These are phyloP conservation scores for Tragelaphus strepsiceros DNA, from an alignment of 2,113 vertebrate species.

Conservation along the genomic window DNA sequence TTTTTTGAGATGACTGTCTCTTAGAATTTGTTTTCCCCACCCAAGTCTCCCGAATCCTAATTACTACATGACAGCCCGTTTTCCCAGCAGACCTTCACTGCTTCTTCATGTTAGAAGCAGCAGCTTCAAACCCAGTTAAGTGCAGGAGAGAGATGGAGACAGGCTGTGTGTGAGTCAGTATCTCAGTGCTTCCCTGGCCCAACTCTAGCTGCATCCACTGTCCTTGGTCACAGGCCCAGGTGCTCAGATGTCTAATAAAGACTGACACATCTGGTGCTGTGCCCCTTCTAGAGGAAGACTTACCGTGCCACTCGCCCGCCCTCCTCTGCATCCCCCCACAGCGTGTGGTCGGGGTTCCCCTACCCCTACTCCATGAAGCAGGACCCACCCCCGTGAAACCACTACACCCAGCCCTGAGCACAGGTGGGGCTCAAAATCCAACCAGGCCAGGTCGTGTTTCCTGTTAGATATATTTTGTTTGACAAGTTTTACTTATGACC, in stretches of 20 bases:
- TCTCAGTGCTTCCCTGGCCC: not conserved
- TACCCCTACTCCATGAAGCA: not conserved
- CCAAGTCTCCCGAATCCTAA: not conserved
- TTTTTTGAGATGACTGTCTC: not conserved
- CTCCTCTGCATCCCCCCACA: not conserved
- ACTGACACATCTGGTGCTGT: not conserved
- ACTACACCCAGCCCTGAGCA: not conserved
- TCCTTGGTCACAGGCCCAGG: not conserved
- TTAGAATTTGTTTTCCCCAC: not conserved
- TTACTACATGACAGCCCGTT: not conserved
- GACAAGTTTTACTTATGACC: not conserved
- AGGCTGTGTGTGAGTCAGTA: not conserved
- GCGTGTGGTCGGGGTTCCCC: not conserved
- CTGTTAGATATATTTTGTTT: not conserved
- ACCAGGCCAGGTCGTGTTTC: not conserved
- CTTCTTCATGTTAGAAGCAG: not conserved
- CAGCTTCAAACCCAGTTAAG: not conserved
- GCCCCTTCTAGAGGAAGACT: not conserved
- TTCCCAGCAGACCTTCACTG: not conserved
- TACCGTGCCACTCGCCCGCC: fast-evolving
- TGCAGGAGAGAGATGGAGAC: not conserved
- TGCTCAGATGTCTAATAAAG: not conserved
- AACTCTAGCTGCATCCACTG: not conserved
- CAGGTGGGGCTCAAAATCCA: not conserved
- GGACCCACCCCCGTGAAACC: fast-evolving